Evolutionary conservation across 2,797 vertebrate genomes (phyloP).

Genomic region (Pseudotriccus pelzelni): DNA sequence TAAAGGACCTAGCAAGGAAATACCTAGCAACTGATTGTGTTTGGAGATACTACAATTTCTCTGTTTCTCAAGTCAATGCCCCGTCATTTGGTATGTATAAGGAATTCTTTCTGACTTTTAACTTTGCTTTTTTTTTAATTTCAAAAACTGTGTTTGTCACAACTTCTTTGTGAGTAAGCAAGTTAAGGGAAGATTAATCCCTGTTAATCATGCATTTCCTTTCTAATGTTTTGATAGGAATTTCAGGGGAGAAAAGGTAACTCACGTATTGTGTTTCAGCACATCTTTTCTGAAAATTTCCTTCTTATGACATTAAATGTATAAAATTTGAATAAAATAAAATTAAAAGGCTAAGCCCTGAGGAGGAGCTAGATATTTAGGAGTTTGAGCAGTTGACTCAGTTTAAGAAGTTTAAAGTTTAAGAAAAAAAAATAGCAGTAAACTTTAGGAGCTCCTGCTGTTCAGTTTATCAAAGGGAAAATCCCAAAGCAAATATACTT

Average conservation of each 20-base stretch:
- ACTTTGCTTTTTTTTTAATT: background rate
- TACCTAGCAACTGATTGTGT: conserved; percentile 79
- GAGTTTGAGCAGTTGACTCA: background rate
- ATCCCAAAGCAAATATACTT: conserved; percentile 42
- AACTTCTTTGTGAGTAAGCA: background rate
- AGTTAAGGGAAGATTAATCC: background rate
- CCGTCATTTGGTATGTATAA: conserved; percentile 85
- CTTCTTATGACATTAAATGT: background rate
- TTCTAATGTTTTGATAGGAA: background rate
- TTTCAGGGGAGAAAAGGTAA: background rate
- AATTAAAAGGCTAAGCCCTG: background rate
- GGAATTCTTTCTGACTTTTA: conserved; percentile 4
- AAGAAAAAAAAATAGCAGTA: background rate
- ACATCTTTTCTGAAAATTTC: background rate
- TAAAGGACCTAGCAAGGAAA: conserved; percentile 80
- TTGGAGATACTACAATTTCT: conserved; percentile 92
- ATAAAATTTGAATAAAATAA: background rate
- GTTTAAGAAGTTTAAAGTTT: background rate
- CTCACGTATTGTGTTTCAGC: background rate
- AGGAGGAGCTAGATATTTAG: background rate
- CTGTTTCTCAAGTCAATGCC: conserved; percentile 85
- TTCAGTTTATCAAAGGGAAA: conserved; percentile 16
- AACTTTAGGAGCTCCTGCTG: background rate
- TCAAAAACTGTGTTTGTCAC: background rate
- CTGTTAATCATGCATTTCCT: background rate